Percentiles rank a stretch among this genome's conserved stretches.
These are phyloP conservation scores for Clitarchus hookeri DNA, from an alignment of 2,888 invertebrate species.

Conservation along the genomic window DNA sequence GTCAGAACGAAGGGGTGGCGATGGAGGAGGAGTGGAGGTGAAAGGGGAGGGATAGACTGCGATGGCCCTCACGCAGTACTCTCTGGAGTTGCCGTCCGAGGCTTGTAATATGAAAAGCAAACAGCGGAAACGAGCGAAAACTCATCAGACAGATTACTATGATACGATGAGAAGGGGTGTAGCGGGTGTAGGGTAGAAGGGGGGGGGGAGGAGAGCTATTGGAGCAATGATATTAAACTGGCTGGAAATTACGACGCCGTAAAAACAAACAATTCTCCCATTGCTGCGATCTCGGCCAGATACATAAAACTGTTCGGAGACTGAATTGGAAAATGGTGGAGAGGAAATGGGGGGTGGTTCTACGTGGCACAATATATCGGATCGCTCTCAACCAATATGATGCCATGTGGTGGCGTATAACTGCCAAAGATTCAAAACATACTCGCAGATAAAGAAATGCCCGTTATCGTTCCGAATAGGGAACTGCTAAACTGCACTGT, in stretches of 20 bases:
- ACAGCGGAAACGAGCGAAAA: background rate
- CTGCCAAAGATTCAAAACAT: background rate
- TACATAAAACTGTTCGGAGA: background rate
- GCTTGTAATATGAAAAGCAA: slow-evolving; percentile 21
- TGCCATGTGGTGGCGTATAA: background rate
- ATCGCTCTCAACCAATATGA: background rate
- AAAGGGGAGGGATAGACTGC: background rate
- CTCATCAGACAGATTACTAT: slow-evolving; percentile 21
- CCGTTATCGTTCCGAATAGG: background rate
- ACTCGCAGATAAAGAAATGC: background rate
- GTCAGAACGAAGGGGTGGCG: background rate
- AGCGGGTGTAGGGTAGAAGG: background rate
- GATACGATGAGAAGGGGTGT: background rate
- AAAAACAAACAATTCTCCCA: slow-evolving; percentile 12
- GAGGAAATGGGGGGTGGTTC: background rate
- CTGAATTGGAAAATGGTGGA: background rate
- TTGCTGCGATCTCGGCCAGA: background rate
- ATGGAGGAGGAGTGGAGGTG: background rate
- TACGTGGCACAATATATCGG: background rate
- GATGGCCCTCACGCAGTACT: background rate
- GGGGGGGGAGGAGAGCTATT: background rate
- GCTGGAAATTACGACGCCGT: slow-evolving; percentile 24
- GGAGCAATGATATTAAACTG: slow-evolving; percentile 16
- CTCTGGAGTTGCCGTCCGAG: background rate
- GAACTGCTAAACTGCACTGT: too few species aligned